Base-by-base conservation (phyloP, 1,140 invertebrate species). In the Bombus impatiens region DNA sequence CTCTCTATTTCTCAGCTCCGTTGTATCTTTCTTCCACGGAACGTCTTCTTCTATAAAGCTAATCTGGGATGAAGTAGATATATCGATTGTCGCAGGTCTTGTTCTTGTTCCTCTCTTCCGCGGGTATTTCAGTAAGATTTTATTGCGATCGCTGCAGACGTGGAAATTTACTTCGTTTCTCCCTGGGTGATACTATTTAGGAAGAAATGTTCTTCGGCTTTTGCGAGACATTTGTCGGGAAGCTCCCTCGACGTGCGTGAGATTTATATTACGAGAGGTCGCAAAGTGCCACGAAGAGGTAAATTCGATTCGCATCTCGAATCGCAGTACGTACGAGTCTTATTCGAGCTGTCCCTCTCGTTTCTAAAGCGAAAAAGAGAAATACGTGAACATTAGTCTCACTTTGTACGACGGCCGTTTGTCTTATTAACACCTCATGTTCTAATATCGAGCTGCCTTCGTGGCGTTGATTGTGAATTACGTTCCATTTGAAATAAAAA, bases 301-400 rank as follows among this genome's bases (percentile, higher is more conserved):
- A 35, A 57, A 71, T 70, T 59, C 15, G 28, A 57, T 59, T 71
- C 68, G 47, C 9, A 22, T 72, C 35, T 28, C n/a, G n/a, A 25
- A 28, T 28, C 18, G 37, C 37, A 42, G n/a, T 35, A 59, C 37
- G 53, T 70, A 42, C n/a, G 5, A 3, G 1, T 25, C 13, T 83
- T 83, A 78, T 77, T 65, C 37, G 42, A 82, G 40, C 32, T 74
- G 68, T 32, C 57, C 13, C 42, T 12, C 28, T 86, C 72, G 44
- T 88, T 87, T 35, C 18, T 12, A 6, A 40, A 10, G 53, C 32
- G 71, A 82, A 57, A 72, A 87, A 76, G 40, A 12, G 6, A 42
- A n/a, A 76, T 10, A 37, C 2, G 4, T 1, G 28, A 74, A 42
- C 25, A 10, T n/a, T 32, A 13, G 25, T 28, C 25, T 37, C 25